phyloP scores from a whole-genome alignment of 2,113 vertebrate genomes.

The Vulpes lagopus region DNA sequence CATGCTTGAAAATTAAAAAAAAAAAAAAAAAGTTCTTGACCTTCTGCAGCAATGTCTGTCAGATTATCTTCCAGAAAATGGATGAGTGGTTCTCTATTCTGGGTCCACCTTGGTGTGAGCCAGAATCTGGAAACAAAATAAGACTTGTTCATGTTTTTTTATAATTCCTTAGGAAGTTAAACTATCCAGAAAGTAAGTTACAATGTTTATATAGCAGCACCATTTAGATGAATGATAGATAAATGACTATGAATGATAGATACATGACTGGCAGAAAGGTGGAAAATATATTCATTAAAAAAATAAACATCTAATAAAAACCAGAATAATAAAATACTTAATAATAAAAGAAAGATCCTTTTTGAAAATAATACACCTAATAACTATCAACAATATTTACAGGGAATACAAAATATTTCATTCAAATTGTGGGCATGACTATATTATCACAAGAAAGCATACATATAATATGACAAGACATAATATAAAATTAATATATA shows the following conservation, averaged over 20 bases:
- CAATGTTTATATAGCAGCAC: background rate
- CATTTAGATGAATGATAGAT: background rate
- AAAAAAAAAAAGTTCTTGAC: background rate
- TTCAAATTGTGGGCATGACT: background rate
- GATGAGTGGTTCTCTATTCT: background rate
- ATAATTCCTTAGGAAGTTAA: background rate
- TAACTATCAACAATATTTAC: background rate
- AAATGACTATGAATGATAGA: background rate
- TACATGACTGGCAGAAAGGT: background rate
- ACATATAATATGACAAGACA: background rate
- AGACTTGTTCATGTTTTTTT: background rate
- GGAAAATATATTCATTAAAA: background rate
- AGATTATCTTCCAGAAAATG: background rate
- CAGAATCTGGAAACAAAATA: background rate
- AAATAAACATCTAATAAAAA: background rate
- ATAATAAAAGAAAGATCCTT: background rate
- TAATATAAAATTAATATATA: background rate
- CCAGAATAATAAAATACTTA: background rate
- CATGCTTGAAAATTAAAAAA: slow-evolving; percentile 51
- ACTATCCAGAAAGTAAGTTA: background rate
- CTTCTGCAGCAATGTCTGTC: background rate
- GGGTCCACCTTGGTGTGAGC: background rate
- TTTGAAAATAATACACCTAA: background rate
- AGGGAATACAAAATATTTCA: background rate
- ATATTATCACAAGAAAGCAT: background rate